Base-by-base conservation (phyloP, 2,797 vertebrate genomes). In the Centropyge bicolor region DNA sequence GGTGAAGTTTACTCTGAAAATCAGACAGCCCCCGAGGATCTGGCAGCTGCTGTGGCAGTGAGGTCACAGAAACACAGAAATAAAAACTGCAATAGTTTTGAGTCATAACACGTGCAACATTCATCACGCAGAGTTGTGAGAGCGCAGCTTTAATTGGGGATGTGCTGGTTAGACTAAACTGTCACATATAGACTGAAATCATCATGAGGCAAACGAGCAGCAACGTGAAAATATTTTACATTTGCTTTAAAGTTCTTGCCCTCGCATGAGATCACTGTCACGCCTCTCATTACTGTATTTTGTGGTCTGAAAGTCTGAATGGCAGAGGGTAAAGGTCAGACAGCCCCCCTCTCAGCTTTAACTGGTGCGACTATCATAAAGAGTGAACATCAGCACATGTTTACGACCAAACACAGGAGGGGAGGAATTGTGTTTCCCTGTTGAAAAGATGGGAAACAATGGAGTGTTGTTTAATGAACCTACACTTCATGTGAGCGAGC, bases 331-430 rank as follows among this genome's bases (percentile, higher is more conserved):
- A 90, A 82, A 87, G 80, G 74, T 72, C 41, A 81, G 54, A 66
- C 69, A 62, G 63, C 20, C 61, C 64, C 22, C 51, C 54, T 62
- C 40, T 72, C 48, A 55, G 51, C 65, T 74, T 67, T 41, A 69
- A 71, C 55, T 43, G 20, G 22, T 71, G 41, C 22, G 13, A 65
- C 69, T 35, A 17, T 67, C 56, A 51, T 85, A 59, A 85, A 85
- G 67, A 80, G 51, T 48, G 61, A 72, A 60, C 67, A 88, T 12
- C 22, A 12, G 56, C 78, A 81, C 70, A 76, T 71, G 83, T 91
- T 92, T 89, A 88, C 76, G 80, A 75, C 65, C 82, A 77, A 83
- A 86, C 78, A 86, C 71, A 72, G 64, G 41, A 82, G 40, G 63
- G 64, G 71, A 67, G 60, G 62, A 49, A 70, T 46, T 84, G 36